Evolutionary conservation across 2,888 invertebrate species (phyloP).

Genomic region (Amorpha juglandis): DNA sequence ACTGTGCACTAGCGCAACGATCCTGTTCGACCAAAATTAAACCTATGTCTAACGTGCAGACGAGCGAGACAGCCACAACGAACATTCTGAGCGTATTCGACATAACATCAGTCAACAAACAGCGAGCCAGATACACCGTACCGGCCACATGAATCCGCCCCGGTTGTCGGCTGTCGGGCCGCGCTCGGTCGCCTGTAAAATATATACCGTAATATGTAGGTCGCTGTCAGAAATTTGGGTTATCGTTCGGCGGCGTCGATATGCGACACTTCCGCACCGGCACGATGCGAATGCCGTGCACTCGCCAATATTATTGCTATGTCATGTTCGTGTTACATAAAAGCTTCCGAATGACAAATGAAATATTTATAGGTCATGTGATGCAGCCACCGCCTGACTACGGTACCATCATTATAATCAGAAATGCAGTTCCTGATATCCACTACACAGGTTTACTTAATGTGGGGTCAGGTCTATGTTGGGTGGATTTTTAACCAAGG

Average conservation of each 20-base stretch:
- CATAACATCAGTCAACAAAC: slow-evolving; percentile 52
- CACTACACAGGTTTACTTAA: too few relatives aligned
- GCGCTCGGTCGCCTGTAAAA: slow-evolving; percentile 66
- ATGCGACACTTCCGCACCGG: slow-evolving; percentile 75
- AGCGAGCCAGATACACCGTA: slow-evolving; percentile 47
- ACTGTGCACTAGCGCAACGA: neutral
- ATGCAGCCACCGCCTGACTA: slow-evolving; percentile 37
- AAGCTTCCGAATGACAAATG: slow-evolving; percentile 53
- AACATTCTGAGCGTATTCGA: slow-evolving; percentile 20
- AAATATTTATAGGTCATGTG: slow-evolving; percentile 52
- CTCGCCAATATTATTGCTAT: slow-evolving; percentile 65
- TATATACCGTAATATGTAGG: slow-evolving; percentile 76
- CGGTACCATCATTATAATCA: slow-evolving; percentile 46
- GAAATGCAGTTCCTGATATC: too few relatives aligned
- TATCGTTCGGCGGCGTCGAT: slow-evolving; percentile 79
- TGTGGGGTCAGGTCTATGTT: too few relatives aligned
- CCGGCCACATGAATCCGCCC: slow-evolving; percentile 55
- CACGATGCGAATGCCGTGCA: slow-evolving; percentile 70
- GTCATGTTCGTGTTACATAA: slow-evolving; percentile 61
- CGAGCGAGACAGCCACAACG: neutral
- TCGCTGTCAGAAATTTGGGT: slow-evolving; percentile 80
- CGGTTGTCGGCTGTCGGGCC: slow-evolving; percentile 49
- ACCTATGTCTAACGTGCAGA: slow-evolving; percentile 2
- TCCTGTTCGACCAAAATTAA: neutral
- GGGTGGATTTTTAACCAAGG: too few relatives aligned